Evolutionary conservation across 2,113 vertebrate genomes (phyloP).

Genomic region (Dicerorhinus sumatrensis): DNA sequence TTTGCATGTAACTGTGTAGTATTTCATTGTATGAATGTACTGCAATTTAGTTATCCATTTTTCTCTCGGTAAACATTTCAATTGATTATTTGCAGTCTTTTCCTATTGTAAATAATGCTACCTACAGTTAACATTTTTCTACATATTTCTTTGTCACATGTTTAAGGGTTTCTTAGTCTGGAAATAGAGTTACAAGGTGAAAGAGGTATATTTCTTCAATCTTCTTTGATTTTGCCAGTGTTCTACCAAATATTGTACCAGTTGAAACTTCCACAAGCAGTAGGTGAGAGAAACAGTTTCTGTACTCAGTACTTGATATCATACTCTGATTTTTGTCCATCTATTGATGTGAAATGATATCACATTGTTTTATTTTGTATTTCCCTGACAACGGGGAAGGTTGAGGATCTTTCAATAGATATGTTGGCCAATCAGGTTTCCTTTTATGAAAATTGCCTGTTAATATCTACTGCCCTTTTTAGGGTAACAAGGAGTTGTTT

Average conservation of each 20-base stretch:
- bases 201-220: neutral
- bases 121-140: neutral
- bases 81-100: neutral
- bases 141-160: neutral
- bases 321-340: neutral
- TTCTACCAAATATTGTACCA: neutral
- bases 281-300: neutral
- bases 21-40: neutral
- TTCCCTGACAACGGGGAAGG: neutral
- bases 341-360: neutral
- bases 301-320: neutral
- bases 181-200: neutral
- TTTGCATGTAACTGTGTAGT: neutral
- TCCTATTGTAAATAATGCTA: neutral
- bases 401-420: neutral
- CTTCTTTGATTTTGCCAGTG: neutral
- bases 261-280: neutral
- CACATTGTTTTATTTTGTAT: constrained; percentile 20
- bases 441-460: neutral
- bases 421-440: neutral
- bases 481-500: neutral
- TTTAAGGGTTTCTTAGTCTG: neutral
- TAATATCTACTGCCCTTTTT: neutral
- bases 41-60: neutral
- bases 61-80: neutral